phyloP scores from a whole-genome alignment of 2,888 invertebrate species.

The Tetragonisca angustula region DNA sequence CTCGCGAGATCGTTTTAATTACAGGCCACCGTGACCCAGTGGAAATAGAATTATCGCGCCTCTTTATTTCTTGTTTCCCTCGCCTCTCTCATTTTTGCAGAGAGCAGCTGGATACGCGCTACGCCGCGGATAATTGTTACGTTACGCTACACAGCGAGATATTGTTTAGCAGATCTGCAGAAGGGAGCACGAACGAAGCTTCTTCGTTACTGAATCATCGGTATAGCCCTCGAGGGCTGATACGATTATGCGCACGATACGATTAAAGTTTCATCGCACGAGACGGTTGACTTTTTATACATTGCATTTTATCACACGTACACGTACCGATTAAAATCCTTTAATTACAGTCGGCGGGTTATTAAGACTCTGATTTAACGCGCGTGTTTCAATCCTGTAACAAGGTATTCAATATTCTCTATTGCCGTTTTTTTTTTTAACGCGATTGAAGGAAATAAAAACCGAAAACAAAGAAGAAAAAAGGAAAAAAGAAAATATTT shows the following conservation, averaged over 20 bases:
- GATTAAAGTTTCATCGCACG: neutral
- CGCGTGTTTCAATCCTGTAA: neutral
- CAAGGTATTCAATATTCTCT: slow-evolving; percentile 6
- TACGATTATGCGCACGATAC: neutral
- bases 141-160: slow-evolving; percentile 1
- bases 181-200: neutral
- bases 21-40: slow-evolving; percentile 34
- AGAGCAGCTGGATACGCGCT: neutral
- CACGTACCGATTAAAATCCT: neutral
- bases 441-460: neutral
- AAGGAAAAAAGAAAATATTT: neutral
- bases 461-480: neutral
- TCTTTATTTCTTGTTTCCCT: neutral
- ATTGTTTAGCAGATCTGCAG: slow-evolving; percentile 3
- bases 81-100: too few relatives aligned
- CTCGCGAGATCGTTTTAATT: slow-evolving; percentile 47
- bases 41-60: slow-evolving; percentile 51
- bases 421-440: too few relatives aligned
- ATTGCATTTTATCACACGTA: neutral
- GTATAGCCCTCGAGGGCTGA: neutral
- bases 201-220: neutral
- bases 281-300: neutral
- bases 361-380: neutral
- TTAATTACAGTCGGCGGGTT: neutral
- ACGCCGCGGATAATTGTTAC: slow-evolving; percentile 34